Evolutionary conservation across 2,888 invertebrate genomes (phyloP).

Genomic region (Cheiracanthium punctorium): DNA sequence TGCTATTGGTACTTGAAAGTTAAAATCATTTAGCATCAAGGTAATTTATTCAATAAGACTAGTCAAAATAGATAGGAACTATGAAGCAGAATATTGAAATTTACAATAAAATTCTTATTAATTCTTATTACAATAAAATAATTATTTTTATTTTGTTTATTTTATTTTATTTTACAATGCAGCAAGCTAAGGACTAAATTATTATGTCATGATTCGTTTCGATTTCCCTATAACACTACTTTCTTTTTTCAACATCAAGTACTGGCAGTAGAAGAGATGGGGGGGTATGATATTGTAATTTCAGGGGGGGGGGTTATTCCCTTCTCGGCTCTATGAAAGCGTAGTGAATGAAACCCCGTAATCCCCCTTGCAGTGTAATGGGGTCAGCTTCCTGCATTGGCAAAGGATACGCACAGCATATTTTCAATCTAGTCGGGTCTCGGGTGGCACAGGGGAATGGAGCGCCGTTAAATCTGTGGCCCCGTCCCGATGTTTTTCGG

Average conservation of each 20-base stretch:
- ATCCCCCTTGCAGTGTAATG: constrained; percentile 30
- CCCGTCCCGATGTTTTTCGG: constrained; percentile 7
- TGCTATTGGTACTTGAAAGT: no score
- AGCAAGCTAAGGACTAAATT: background rate
- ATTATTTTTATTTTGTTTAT: no score
- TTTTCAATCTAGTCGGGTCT: background rate
- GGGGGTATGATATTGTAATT: background rate
- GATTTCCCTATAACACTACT: background rate
- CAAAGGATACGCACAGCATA: background rate
- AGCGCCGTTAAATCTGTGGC: background rate
- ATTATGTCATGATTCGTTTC: background rate
- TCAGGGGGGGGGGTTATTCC: constrained; percentile 10
- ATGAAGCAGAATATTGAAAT: no score
- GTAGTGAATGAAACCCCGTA: constrained; percentile 22
- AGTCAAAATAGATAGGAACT: no score
- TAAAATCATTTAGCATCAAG: no score
- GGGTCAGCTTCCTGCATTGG: constrained; percentile 20
- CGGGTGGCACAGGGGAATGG: background rate
- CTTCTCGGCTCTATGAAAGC: background rate
- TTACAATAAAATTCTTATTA: no score
- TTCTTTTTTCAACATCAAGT: background rate
- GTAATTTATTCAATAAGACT: no score
- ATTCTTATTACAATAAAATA: no score
- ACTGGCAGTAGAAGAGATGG: background rate
- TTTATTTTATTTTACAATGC: no score